phyloP scores from a whole-genome alignment of 2,797 vertebrate genomes.

The Kryptolebias ocellatus region DNA sequence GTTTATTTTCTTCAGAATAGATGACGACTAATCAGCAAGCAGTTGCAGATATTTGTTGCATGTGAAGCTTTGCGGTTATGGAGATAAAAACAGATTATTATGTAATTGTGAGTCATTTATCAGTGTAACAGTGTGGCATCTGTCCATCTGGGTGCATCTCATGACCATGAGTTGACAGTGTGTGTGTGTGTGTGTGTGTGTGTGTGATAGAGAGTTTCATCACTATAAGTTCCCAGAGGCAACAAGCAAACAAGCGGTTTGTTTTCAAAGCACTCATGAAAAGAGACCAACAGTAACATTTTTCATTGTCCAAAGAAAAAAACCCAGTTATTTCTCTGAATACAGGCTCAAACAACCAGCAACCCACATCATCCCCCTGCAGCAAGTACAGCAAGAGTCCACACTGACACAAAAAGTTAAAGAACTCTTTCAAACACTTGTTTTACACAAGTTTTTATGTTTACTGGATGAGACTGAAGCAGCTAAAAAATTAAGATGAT shows the following conservation, averaged over 20 bases:
- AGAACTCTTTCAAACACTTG: too few species aligned
- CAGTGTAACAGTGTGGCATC: conserved; percentile 57
- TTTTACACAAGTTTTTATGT: too few species aligned
- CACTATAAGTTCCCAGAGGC: conserved; percentile 87
- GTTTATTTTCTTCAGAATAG: conserved; percentile 11
- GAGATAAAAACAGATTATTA: conserved; percentile 55
- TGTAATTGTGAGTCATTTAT: conserved; percentile 57
- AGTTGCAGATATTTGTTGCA: conserved; percentile 43
- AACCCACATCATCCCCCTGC: too few species aligned
- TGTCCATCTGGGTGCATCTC: conserved; percentile 57
- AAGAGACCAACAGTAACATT: too few species aligned
- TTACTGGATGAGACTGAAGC: too few species aligned
- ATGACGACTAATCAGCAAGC: conserved; percentile 27
- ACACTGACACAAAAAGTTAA: too few species aligned
- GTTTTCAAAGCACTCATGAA: conserved; percentile 80
- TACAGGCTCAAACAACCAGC: too few species aligned
- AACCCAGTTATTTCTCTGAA: too few species aligned
- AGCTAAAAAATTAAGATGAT: too few species aligned
- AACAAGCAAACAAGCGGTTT: conserved; percentile 86
- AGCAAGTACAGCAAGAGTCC: too few species aligned
- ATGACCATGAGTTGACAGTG: conserved; percentile 33
- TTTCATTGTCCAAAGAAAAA: too few species aligned
- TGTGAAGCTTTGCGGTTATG: conserved; percentile 28
- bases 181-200: conserved; percentile 11
- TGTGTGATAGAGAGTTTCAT: conserved; percentile 65